phyloP scores from a whole-genome alignment of 2,113 vertebrate genomes.

The Mystacornis crossleyi region DNA sequence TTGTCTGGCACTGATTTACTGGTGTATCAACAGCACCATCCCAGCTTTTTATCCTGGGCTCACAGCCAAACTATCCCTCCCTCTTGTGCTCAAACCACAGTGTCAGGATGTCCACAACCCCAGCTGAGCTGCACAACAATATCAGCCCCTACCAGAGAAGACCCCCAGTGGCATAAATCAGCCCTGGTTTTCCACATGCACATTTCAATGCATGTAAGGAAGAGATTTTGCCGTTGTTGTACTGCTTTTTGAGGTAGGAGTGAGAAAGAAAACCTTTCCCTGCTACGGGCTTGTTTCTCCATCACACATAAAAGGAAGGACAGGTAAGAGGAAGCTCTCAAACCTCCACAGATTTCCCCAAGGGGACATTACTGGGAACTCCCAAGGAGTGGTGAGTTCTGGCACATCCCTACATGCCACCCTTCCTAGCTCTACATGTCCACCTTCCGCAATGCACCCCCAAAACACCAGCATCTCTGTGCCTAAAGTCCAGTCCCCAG shows the following conservation, averaged over 20 bases:
- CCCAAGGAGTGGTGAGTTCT: not conserved
- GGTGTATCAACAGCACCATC: not conserved
- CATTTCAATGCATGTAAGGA: not conserved
- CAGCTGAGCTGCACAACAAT: not conserved
- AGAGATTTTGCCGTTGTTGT: not conserved
- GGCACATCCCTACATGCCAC: accelerated
- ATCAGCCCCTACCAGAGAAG: not conserved
- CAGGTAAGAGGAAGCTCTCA: not conserved
- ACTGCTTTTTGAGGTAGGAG: not conserved
- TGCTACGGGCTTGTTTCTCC: not conserved
- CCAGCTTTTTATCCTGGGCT: not conserved
- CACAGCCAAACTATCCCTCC: not conserved
- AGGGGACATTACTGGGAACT: accelerated
- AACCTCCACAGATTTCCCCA: not conserved
- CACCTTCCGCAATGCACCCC: not conserved
- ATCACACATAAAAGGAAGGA: not conserved
- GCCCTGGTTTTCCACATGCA: not conserved
- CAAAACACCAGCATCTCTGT: not conserved
- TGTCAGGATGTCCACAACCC: not conserved
- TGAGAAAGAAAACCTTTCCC: not conserved
- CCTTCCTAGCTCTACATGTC: not conserved
- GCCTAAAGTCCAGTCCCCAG: not conserved
- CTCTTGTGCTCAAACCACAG: not conserved
- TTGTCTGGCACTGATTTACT: not conserved
- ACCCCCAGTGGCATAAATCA: not conserved